Evolutionary conservation across 2,113 vertebrate species (phyloP).

Genomic region (Stictonetta naevosa): DNA sequence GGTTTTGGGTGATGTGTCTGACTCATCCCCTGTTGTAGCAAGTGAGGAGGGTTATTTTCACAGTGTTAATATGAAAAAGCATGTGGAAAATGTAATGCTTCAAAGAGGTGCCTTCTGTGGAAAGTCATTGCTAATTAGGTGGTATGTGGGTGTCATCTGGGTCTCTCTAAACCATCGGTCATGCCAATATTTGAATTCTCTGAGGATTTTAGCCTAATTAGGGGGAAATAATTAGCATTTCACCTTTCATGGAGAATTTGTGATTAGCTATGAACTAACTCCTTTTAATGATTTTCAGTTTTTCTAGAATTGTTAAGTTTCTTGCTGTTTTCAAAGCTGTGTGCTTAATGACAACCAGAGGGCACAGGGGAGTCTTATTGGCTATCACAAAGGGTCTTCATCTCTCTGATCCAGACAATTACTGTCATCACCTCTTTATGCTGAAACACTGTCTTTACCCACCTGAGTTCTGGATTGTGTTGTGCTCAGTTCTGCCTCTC

Average conservation of each 20-base stretch:
- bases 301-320: background rate
- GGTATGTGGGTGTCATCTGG: conserved; percentile 48
- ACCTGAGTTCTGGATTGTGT: background rate
- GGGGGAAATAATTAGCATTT: conserved; percentile 50
- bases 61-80: conserved; percentile 48
- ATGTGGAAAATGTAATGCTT: conserved; percentile 48
- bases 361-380: background rate
- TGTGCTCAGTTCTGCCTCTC: background rate
- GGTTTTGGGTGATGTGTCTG: conserved; percentile 52
- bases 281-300: conserved; percentile 6
- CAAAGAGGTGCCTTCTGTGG: conserved; percentile 36
- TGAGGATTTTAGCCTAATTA: conserved; percentile 5
- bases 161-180: conserved; percentile 61
- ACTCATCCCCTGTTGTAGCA: conserved; percentile 57
- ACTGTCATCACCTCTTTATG: background rate
- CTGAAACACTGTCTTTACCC: background rate
- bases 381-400: background rate
- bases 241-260: conserved; percentile 29
- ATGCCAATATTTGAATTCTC: conserved; percentile 66
- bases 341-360: background rate
- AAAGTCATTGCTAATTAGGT: conserved; percentile 65
- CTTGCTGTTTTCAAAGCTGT: conserved; percentile 14
- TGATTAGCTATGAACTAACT: conserved; percentile 36
- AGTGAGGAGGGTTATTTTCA: conserved; percentile 40
- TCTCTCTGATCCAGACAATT: conserved; percentile 5